Conservation (phyloP, 2,113 vertebrate species). For the Phycodurus eques region DNA sequence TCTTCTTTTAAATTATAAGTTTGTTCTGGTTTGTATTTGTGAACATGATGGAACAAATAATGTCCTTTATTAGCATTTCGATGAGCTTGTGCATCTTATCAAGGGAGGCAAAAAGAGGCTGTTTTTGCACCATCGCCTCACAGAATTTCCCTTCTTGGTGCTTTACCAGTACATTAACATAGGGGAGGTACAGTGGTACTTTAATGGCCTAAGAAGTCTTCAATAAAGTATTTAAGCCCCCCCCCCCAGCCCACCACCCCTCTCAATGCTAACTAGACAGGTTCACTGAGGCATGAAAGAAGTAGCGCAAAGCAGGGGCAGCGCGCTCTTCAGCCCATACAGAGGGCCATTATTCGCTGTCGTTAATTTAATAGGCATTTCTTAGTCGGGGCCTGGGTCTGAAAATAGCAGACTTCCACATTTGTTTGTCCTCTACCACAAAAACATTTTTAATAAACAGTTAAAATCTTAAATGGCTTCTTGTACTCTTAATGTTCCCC, state of each 20-base stretch:
- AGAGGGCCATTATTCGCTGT: constrained; percentile 68
- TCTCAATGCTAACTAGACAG: constrained; percentile 68
- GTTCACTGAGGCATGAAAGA: constrained; percentile 74
- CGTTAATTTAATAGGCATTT: constrained; percentile 77
- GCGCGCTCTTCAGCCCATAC: constrained; percentile 57
- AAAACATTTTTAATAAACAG: constrained; percentile 76
- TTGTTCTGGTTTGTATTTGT: neutral
- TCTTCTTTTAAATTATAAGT: neutral
- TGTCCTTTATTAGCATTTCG: constrained; percentile 62
- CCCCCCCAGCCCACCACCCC: too few relatives aligned
- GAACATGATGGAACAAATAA: constrained; percentile 16
- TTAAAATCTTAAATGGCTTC: constrained; percentile 71
- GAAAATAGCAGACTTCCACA: constrained; percentile 59
- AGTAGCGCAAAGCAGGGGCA: constrained; percentile 63
- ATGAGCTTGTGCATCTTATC: constrained; percentile 58
- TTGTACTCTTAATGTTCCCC: constrained; percentile 66
- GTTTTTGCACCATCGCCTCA: constrained; percentile 65
- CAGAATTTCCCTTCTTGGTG: constrained; percentile 65
- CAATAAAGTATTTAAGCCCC: constrained; percentile 71
- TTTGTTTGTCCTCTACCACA: constrained; percentile 70
- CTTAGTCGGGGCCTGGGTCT: constrained; percentile 59
- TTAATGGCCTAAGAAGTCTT: constrained; percentile 75
- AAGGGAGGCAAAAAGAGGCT: constrained; percentile 66
- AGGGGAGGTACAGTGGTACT: constrained; percentile 62
- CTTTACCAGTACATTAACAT: constrained; percentile 76